Base-by-base conservation (phyloP, 1,140 invertebrate species). In the Formica selysi region DNA sequence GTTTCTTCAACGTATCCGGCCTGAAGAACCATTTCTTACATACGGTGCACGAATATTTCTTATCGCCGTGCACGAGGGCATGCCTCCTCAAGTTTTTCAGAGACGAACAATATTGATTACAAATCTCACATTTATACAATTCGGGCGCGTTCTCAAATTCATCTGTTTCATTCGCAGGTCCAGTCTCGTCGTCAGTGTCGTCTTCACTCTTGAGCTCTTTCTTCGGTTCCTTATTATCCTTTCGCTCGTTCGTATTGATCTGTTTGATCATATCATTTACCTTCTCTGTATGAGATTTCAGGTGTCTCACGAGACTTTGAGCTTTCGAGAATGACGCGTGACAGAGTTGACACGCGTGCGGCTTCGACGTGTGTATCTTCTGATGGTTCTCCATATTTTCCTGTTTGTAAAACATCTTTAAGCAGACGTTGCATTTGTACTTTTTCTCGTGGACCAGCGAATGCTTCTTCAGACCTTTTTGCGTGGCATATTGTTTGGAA, bases 1-100 rank as follows among this genome's bases (percentile, higher is more conserved):
- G 95, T 67, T 95, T 95, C 57, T 95, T 95, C 54, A 95, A 81
- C 7, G 94, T 95, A 41, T 95, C 94, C 0, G 94, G 94, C 57
- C 95, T 92, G 73, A 93, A 95, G 13, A 95, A 95, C 93, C 94
- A 95, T 65, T 95, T 95, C 80, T 95, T 94, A 85, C 94, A 95
- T 0, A 95, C 95, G 3, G 94, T 95, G 51, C 95, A 95, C 0
- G 94, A 94, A 79, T 95, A 95, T 32, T 95, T 95, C 59, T 94
- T 95, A 7, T 95, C 94, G 3, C 94, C 94, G 44, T 95, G 95
- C 22, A 95, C 91, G 1, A 95, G 87, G 22, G 93, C 59, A 19
- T 95, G 95, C 59, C 94, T 90, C 76, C 94, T 95, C 3, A 95
- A 61, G 87, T 95, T 95, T 73, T 95, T 95, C 59, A 94, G 67